These are phyloP conservation scores for Leuciscus idus DNA, from an alignment of 2,113 vertebrate genomes.

Conservation along the genomic window DNA sequence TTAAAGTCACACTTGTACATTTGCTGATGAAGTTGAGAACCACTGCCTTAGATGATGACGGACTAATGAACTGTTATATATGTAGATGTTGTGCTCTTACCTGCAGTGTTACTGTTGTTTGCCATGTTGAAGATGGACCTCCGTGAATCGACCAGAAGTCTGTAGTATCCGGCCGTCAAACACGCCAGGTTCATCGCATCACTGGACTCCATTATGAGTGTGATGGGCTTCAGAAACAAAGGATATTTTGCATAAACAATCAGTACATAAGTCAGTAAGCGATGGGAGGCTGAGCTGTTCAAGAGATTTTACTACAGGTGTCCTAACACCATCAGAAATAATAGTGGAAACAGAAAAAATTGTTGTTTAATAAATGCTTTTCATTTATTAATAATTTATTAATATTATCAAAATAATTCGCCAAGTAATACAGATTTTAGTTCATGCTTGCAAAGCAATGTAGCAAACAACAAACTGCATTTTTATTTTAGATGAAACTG, in stretches of 20 bases:
- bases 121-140: slow-evolving; percentile 98
- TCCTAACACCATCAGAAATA: neutral
- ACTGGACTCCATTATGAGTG: slow-evolving; percentile 93
- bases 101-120: slow-evolving; percentile 84
- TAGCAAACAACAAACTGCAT: neutral
- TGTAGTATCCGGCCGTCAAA: slow-evolving; percentile 96
- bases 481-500: neutral
- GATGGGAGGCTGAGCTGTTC: neutral
- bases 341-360: neutral
- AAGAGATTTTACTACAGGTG: neutral
- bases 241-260: neutral
- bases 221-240: slow-evolving; percentile 86
- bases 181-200: slow-evolving; percentile 99
- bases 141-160: slow-evolving; percentile 93
- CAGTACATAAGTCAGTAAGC: neutral
- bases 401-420: neutral
- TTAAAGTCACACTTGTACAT: no score
- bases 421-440: neutral
- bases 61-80: neutral
- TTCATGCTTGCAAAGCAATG: neutral
- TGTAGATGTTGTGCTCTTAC: slow-evolving; percentile 33
- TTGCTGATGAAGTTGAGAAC: neutral
- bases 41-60: neutral
- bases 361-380: no score
- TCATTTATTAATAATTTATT: neutral